phyloP scores from a whole-genome alignment of 2,797 vertebrate species.

The Eremophila alpestris region DNA sequence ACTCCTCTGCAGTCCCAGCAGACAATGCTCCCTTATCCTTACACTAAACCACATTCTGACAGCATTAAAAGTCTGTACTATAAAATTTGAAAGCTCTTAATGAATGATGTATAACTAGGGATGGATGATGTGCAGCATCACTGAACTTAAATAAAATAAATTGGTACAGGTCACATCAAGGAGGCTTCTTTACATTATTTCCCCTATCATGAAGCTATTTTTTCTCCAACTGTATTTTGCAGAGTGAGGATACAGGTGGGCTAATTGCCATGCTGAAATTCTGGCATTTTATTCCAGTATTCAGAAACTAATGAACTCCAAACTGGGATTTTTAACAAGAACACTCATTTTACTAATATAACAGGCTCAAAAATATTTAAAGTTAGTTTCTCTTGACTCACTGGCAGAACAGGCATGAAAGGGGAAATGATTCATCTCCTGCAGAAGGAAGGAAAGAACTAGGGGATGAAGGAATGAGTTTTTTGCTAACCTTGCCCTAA shows the following conservation, averaged over 20 bases:
- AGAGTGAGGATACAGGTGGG: background rate
- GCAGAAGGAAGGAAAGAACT: background rate
- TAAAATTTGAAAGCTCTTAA: constrained; percentile 22
- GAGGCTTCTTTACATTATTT: background rate
- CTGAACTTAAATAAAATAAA: background rate
- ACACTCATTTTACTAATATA: background rate
- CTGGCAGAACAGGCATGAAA: background rate
- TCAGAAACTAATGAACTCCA: background rate
- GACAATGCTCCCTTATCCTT: background rate
- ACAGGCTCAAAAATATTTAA: background rate
- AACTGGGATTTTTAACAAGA: background rate
- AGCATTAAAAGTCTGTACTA: background rate
- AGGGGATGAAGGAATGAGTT: background rate
- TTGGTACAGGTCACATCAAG: background rate
- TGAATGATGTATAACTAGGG: background rate
- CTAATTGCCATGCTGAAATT: background rate
- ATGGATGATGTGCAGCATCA: constrained; percentile 7
- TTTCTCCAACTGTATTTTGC: background rate
- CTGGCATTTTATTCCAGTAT: background rate
- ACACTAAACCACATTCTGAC: background rate
- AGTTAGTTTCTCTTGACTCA: background rate
- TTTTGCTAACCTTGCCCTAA: background rate
- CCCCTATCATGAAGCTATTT: background rate
- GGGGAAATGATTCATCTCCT: background rate
- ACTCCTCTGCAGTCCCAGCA: background rate